Evolutionary conservation across 1,140 invertebrate genomes (phyloP).

Genomic region (Nilaparvata lugens): DNA sequence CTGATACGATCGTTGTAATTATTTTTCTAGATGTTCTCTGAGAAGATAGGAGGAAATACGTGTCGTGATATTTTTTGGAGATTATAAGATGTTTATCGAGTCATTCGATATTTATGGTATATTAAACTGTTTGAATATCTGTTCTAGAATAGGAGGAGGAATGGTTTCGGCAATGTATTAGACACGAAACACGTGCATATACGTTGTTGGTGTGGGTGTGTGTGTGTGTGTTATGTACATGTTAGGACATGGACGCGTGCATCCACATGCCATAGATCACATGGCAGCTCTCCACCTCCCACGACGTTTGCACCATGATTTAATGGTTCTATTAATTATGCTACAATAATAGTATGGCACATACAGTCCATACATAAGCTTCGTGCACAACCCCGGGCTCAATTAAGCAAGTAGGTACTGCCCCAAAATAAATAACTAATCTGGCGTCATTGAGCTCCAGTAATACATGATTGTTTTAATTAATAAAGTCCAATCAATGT

Average conservation of each 20-base stretch:
- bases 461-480: slow-evolving; percentile 1
- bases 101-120: slow-evolving; percentile 1
- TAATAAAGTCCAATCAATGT: background rate
- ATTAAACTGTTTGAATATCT: slow-evolving; percentile 1
- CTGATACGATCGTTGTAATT: too few relatives aligned
- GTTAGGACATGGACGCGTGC: background rate
- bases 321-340: slow-evolving; percentile 4
- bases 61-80: too few relatives aligned
- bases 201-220: background rate
- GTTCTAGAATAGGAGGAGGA: background rate
- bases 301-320: slow-evolving; percentile 1
- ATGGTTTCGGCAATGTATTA: background rate
- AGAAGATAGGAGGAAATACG: too few relatives aligned
- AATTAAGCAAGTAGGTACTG: background rate
- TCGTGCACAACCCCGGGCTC: background rate
- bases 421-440: background rate
- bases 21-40: too few relatives aligned
- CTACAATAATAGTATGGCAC: background rate
- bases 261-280: background rate
- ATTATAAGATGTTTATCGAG: too few relatives aligned
- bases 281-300: background rate
- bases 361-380: too few relatives aligned
- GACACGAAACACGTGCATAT: background rate
- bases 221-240: background rate
- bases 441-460: background rate